Evolutionary conservation across 2,113 vertebrate genomes (phyloP), one percentile per base, ranked within the genome.

Genomic region (Zosterops hypoxanthus): DNA sequence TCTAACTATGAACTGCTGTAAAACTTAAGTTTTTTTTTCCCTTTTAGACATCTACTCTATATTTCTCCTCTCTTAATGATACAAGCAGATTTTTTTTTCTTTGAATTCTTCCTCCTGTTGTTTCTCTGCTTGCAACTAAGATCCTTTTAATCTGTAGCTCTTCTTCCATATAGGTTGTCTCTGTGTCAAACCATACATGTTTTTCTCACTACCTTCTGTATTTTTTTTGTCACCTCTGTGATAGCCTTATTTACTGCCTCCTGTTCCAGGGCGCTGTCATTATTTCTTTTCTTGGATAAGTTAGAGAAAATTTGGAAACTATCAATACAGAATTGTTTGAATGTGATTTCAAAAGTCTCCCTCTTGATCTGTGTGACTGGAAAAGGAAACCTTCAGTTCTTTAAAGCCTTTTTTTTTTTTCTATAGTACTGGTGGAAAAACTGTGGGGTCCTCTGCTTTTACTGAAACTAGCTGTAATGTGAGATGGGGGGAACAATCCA

Each of bases 101-200:
- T 96, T 94, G 57, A 86, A 81, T 97, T 90, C 19, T 87, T 72
- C 20, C 24, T 75, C 31, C 76, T 94, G 46, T 89, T 70, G 41
- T 91, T 82, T 68, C 39, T 81, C n/a, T 84, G 25, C 84, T 94
- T 87, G 60, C 73, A 66, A 78, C 61, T 80, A 82, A 85, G 41
- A 75, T 34, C 63, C 69, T 87, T 91, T 88, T 93, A 79, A 92
- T 93, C 91, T 92, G 72, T 12, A 90, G 39, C 59, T 95, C 86
- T 78, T 65, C 80, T 91, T 92, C 80, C 12, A 23, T 69, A 11
- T 9, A 56, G 23, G 26, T 73, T 95, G 52, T 1, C 3, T 78
- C 80, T 94, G 2, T 91, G 59, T 82, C 71, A 88, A 49, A 31
- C 25, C 25, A 70, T 21, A 42, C 7, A 4, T 5, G n/a, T 46